Conservation (phyloP, 2,113 vertebrate species). For the Dromas ardeola region DNA sequence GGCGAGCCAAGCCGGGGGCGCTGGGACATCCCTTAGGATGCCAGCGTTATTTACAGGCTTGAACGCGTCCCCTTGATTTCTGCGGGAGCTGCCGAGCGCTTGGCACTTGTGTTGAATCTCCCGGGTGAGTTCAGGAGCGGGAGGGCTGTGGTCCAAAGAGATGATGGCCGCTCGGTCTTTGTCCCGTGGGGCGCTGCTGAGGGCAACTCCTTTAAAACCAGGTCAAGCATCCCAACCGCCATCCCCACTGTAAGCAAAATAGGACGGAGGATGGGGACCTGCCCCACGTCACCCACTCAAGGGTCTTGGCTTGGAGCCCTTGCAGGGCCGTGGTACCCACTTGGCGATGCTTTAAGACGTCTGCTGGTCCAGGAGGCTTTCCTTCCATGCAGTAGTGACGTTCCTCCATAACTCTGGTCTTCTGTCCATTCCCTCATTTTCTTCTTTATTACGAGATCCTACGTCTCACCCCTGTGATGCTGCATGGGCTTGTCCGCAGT, state of each 20-base stretch:
- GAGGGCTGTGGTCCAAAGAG: neutral
- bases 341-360: neutral
- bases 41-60: neutral
- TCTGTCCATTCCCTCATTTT: neutral
- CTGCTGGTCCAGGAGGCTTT: neutral
- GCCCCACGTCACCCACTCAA: rapidly evolving
- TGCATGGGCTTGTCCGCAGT: rapidly evolving
- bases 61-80: neutral
- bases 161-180: rapidly evolving
- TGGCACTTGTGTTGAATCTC: neutral
- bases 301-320: neutral
- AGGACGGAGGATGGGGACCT: neutral
- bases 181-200: neutral
- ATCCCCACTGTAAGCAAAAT: neutral
- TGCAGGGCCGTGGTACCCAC: rapidly evolving
- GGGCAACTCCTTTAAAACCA: neutral
- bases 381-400: rapidly evolving
- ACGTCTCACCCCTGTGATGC: neutral
- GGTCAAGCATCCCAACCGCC: rapidly evolving
- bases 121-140: neutral
- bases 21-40: rapidly evolving
- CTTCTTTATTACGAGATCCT: neutral
- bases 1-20: rapidly evolving
- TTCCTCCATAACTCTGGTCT: neutral
- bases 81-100: neutral